Evolutionary conservation across 2,888 invertebrate genomes (phyloP).

Genomic region (Tetranychus truncatus): DNA sequence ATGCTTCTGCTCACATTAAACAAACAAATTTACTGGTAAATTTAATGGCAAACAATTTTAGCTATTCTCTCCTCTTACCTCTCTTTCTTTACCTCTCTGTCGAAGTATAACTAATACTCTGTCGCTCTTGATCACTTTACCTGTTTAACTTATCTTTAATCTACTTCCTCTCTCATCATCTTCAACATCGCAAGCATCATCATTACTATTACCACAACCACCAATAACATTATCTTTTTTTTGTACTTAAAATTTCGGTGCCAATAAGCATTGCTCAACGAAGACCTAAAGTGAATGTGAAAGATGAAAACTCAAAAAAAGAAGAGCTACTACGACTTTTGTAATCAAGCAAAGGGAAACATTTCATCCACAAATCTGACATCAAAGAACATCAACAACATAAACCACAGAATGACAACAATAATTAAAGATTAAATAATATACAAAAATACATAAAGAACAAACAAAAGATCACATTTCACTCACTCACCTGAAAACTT

Average conservation of each 20-base stretch:
- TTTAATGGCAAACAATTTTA: background rate
- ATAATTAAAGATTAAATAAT: background rate
- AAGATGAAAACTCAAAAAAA: background rate
- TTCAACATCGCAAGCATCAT: background rate
- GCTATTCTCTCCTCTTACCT: background rate
- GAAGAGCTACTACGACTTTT: background rate
- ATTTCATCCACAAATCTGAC: background rate
- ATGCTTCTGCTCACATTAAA: background rate
- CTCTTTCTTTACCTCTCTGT: background rate
- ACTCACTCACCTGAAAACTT: background rate
- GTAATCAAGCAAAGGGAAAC: background rate
- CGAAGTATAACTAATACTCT: background rate
- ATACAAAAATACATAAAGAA: background rate
- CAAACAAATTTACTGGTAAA: slow-evolving; percentile 1
- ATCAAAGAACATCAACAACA: background rate
- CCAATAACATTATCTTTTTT: background rate
- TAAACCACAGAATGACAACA: background rate
- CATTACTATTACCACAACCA: background rate
- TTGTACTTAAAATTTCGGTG: background rate
- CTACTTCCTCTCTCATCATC: background rate
- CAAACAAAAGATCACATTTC: background rate
- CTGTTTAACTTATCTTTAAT: background rate
- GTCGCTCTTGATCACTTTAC: background rate
- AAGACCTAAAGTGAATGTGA: slow-evolving; percentile 4
- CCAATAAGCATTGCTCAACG: slow-evolving; percentile 11